Percentiles rank a stretch among this genome's conserved stretches.
Conservation (phyloP, 2,888 invertebrate genomes). For the Unio delphinus region DNA sequence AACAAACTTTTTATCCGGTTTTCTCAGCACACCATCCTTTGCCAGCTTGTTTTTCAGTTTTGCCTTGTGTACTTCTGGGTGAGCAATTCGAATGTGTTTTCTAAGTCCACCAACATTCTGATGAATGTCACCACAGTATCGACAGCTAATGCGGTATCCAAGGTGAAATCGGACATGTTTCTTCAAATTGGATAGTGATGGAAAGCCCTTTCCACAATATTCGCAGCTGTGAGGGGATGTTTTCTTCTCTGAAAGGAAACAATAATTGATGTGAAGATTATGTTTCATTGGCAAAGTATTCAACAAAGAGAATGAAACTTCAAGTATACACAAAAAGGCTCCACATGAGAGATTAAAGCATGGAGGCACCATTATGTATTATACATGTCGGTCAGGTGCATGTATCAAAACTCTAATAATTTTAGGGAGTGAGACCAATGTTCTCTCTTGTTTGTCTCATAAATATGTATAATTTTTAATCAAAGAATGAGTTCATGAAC, state of each 20-base stretch:
- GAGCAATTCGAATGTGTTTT: constrained; percentile 39
- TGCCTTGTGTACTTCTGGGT: constrained; percentile 40
- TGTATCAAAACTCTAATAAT: no score
- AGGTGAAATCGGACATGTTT: constrained; percentile 66
- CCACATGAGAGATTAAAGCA: no score
- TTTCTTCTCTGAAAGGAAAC: background rate
- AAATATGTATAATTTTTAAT: no score
- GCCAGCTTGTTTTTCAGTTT: constrained; percentile 21
- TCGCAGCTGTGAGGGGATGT: constrained; percentile 13
- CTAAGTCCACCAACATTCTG: constrained; percentile 42
- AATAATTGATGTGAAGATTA: background rate
- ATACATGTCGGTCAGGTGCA: no score
- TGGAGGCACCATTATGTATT: no score
- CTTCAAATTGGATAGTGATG: constrained; percentile 67
- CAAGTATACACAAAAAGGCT: no score
- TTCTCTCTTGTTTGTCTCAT: no score
- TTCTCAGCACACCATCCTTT: constrained; percentile 16
- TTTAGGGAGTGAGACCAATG: no score
- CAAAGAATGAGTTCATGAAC: no score
- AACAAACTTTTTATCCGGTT: constrained; percentile 21
- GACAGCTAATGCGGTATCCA: constrained; percentile 53
- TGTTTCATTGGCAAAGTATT: background rate
- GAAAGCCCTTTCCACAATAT: constrained; percentile 68
- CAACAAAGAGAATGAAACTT: background rate
- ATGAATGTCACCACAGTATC: constrained; percentile 47